These are phyloP conservation scores for Eupeodes corollae DNA, from an alignment of 1,140 invertebrate genomes.

Conservation along the genomic window DNA sequence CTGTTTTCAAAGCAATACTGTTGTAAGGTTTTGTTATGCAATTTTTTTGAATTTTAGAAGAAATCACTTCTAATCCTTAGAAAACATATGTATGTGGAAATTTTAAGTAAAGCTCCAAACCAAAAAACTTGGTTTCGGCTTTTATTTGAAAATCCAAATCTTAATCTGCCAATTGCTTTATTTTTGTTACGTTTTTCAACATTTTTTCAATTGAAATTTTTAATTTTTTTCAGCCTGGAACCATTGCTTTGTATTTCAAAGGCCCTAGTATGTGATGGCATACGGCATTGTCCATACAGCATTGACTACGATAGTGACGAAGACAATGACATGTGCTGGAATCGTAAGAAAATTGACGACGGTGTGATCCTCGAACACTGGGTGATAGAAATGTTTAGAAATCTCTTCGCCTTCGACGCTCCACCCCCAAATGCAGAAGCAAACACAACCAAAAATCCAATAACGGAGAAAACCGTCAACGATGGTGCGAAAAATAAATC, in stretches of 20 bases:
- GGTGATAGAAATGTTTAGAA: slow-evolving; percentile 31
- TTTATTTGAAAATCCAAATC: too few relatives aligned
- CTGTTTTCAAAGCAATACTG: too few relatives aligned
- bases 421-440: slow-evolving; percentile 13
- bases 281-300: slow-evolving; percentile 47
- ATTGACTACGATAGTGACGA: slow-evolving; percentile 42
- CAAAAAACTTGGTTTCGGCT: too few relatives aligned
- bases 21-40: too few relatives aligned
- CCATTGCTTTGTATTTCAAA: slow-evolving; percentile 46
- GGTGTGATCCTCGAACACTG: slow-evolving; percentile 30
- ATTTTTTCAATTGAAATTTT: too few relatives aligned
- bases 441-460: slow-evolving; percentile 6
- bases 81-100: too few relatives aligned
- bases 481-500: slow-evolving; percentile 12
- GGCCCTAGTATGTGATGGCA: slow-evolving; percentile 48
- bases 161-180: too few relatives aligned
- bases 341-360: slow-evolving; percentile 22
- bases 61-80: too few relatives aligned
- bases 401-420: slow-evolving; percentile 27
- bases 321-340: slow-evolving; percentile 38
- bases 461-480: slow-evolving; percentile 19
- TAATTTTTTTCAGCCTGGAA: slow-evolving; percentile 20
- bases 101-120: too few relatives aligned
- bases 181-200: too few relatives aligned
- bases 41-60: too few relatives aligned